phyloP scores from a whole-genome alignment of 37 sponge, comb jelly and placozoan genomes.

The Halichondria panicea region DNA sequence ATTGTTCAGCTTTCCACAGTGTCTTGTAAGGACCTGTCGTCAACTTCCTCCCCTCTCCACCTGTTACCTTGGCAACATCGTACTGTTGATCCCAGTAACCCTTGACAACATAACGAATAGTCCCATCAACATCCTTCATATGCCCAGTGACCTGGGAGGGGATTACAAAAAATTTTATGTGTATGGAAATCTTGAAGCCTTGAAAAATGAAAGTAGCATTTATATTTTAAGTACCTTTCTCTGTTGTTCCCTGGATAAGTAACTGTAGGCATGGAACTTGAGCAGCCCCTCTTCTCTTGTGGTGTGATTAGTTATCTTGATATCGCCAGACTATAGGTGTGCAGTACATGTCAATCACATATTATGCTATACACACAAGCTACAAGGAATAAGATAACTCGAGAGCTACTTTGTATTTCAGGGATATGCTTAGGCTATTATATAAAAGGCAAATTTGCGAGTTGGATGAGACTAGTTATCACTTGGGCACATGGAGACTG shows the following conservation, averaged over 20 bases:
- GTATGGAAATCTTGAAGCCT: not conserved
- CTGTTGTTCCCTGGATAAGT: slow-evolving; percentile 71
- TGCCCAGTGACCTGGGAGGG: slow-evolving; percentile 69
- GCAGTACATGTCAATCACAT: too few species aligned
- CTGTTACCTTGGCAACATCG: slow-evolving; percentile 54
- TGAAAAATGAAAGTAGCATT: not conserved
- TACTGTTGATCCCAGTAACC: slow-evolving; percentile 92
- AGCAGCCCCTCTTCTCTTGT: slow-evolving; percentile 70
- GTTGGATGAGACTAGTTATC: not conserved
- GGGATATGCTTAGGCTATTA: too few species aligned
- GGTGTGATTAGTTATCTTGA: slow-evolving; percentile 80
- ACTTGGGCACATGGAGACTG: not conserved
- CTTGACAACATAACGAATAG: slow-evolving; percentile 47
- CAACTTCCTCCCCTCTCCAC: slow-evolving; percentile 37
- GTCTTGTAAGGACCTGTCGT: slow-evolving; percentile 12
- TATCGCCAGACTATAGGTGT: slow-evolving; percentile 82
- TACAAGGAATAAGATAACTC: too few species aligned
- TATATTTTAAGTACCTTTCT: slow-evolving; percentile 46
- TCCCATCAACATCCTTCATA: slow-evolving; percentile 54
- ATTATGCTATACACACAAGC: too few species aligned
- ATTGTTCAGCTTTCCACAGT: slow-evolving; percentile 39
- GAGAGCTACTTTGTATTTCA: too few species aligned
- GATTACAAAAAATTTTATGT: not conserved
- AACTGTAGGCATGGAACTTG: slow-evolving; percentile 86
- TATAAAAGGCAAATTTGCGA: too few species aligned